phyloP scores from a whole-genome alignment of 2,797 vertebrate species.

The Myripristis jacobus region DNA sequence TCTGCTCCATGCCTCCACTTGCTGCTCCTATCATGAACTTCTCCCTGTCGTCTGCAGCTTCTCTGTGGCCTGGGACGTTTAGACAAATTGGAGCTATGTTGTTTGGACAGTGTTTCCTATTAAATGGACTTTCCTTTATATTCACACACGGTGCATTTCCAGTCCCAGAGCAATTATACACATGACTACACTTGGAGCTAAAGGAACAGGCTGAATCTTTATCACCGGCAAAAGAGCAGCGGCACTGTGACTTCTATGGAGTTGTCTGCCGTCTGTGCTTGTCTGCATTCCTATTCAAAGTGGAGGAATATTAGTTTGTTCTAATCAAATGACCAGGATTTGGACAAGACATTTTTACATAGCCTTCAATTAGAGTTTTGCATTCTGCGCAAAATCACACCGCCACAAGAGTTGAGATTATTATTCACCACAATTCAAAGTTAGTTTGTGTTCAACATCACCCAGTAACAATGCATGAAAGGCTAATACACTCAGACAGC shows the following conservation, averaged over 20 bases:
- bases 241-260: slow-evolving; percentile 68
- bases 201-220: slow-evolving; percentile 80
- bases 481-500: slow-evolving; percentile 18
- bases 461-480: slow-evolving; percentile 32
- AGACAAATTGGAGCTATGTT: slow-evolving; percentile 76
- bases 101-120: slow-evolving; percentile 81
- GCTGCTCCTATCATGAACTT: slow-evolving; percentile 56
- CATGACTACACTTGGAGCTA: slow-evolving; percentile 83
- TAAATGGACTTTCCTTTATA: slow-evolving; percentile 76
- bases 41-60: slow-evolving; percentile 64
- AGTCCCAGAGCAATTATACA: slow-evolving; percentile 84
- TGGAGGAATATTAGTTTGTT: slow-evolving; percentile 76
- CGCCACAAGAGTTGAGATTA: slow-evolving; percentile 42
- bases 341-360: slow-evolving; percentile 65
- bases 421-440: slow-evolving; percentile 49
- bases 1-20: slow-evolving; percentile 5
- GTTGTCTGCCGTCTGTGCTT: slow-evolving; percentile 65
- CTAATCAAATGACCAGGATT: slow-evolving; percentile 76
- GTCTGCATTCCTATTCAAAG: slow-evolving; percentile 79
- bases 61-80: slow-evolving; percentile 76
- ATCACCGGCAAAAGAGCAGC: slow-evolving; percentile 79
- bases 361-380: slow-evolving; percentile 65
- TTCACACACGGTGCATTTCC: slow-evolving; percentile 81
- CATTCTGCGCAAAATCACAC: slow-evolving; percentile 64
- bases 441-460: slow-evolving; percentile 35